Conservation (phyloP, 2,888 invertebrate species). For the Cylloceria caligata region DNA sequence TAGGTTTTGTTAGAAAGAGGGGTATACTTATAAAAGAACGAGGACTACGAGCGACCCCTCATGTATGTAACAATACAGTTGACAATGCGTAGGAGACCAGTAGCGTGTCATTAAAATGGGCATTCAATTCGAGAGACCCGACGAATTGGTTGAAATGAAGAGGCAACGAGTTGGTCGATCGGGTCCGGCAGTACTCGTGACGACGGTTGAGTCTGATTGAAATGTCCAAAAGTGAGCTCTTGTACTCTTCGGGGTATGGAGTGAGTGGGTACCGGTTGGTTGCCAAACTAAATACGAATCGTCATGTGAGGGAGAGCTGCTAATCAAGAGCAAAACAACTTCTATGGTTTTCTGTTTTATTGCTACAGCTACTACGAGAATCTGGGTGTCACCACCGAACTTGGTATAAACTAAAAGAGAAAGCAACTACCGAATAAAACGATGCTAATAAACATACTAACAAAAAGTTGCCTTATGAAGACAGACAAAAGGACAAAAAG, state of each 20-base stretch:
- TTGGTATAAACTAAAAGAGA: conserved; percentile 7
- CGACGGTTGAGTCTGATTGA: conserved; percentile 82
- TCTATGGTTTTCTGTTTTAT: conserved; percentile 62
- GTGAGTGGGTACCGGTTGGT: conserved; percentile 46
- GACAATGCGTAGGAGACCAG: conserved; percentile 83
- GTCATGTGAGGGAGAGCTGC: conserved; percentile 82
- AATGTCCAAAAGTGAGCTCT: conserved; percentile 82
- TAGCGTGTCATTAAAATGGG: conserved; percentile 84
- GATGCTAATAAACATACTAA: no score
- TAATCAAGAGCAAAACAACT: conserved; percentile 82
- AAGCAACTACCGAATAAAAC: conserved; percentile 30
- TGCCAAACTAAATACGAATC: conserved; percentile 80
- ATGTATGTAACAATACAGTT: conserved; percentile 80
- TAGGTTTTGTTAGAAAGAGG: conserved; percentile 65
- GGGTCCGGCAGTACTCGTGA: conserved; percentile 67
- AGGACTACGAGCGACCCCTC: conserved; percentile 82
- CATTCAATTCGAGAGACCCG: conserved; percentile 80
- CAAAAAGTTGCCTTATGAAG: no score
- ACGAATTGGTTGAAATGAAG: conserved; percentile 82
- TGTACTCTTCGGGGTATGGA: conserved; percentile 58
- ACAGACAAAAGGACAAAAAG: no score
- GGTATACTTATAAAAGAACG: conserved; percentile 76
- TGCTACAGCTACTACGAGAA: conserved; percentile 34
- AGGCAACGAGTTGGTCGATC: conserved; percentile 67
- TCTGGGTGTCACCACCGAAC: conserved; percentile 31